Evolutionary conservation across 2,888 invertebrate species (phyloP), one percentile per base, ranked within the genome.

Genomic region (Deladenus siricidicola): DNA sequence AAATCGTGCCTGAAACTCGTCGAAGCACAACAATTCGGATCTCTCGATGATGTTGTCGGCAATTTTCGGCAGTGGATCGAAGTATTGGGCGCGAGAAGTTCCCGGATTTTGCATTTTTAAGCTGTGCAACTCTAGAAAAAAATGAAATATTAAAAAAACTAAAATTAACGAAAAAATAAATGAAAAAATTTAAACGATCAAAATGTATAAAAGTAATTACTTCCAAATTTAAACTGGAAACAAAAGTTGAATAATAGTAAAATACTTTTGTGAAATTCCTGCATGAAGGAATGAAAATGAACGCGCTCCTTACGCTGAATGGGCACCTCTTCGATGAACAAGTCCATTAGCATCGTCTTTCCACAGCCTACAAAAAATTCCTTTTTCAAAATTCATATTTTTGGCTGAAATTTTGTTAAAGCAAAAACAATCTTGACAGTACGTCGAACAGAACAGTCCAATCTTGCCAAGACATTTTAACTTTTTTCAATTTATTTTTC

Each of bases 321-420:
- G n/a, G 74, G 67, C 79, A 86, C 86, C 77, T 86, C 85, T 72
- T 90, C 86, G 83, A 88, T 90, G 82, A 98, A 96, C 75, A 98
- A 82, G 82, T 98, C 96, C 98, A 98, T 98, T 60, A 98, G 82
- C 87, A 96, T 96, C 4, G 98, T 98, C 84, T 98, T 98, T 48
- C 98, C 98, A 71, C 90, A 89, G 49, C 91, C 78, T 75, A n/a
- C n/a, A n/a, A n/a, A n/a, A n/a, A n/a, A n/a, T n/a, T n/a, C n/a
- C n/a, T n/a, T n/a, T n/a, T n/a, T n/a, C n/a, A n/a, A n/a, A n/a
- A n/a, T n/a, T n/a, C n/a, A n/a, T n/a, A n/a, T n/a, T n/a, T n/a
- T n/a, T n/a, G n/a, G n/a, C n/a, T n/a, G n/a, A n/a, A n/a, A n/a
- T n/a, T n/a, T n/a, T n/a, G n/a, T n/a, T n/a, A n/a, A n/a, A n/a